phyloP scores from a whole-genome alignment of 1,140 invertebrate genomes.

The Drosophila tani region DNA sequence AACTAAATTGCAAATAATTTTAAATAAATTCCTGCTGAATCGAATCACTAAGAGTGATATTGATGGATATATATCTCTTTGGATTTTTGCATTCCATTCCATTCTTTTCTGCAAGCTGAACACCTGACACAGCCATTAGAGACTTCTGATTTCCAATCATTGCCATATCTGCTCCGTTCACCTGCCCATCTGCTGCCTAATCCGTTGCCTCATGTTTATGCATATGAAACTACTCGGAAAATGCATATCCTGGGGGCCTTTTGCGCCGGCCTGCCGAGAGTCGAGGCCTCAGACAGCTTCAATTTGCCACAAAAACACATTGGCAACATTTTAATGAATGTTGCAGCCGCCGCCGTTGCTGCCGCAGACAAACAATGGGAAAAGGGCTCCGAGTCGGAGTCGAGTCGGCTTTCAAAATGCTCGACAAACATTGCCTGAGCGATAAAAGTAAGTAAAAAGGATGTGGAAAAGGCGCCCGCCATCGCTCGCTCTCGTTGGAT shows the following conservation, averaged over 20 bases:
- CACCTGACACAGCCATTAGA: constrained; percentile 28
- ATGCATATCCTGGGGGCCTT: constrained; percentile 54
- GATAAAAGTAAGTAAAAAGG: constrained; percentile 78
- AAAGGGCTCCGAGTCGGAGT: constrained; percentile 41
- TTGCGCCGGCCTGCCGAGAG: constrained; percentile 1
- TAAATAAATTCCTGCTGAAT: too few species aligned
- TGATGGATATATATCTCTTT: not conserved
- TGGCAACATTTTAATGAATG: constrained; percentile 83
- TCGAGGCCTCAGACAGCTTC: constrained; percentile 63
- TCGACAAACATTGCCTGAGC: constrained; percentile 73
- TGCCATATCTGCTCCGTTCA: constrained; percentile 14
- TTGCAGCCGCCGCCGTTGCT: constrained; percentile 44
- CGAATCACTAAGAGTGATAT: not conserved
- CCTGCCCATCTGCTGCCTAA: constrained; percentile 43
- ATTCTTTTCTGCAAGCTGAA: not conserved
- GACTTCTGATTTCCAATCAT: constrained; percentile 50
- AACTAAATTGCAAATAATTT: too few species aligned
- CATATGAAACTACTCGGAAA: constrained; percentile 64
- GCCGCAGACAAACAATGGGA: constrained; percentile 69
- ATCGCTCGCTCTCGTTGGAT: constrained; percentile 51
- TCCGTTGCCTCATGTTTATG: constrained; percentile 52
- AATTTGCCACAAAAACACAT: constrained; percentile 83
- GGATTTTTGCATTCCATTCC: not conserved
- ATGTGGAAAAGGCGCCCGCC: constrained; percentile 47
- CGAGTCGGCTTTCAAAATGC: constrained; percentile 65